phyloP scores from a whole-genome alignment of 2,797 vertebrate genomes.

The Pogoniulus pusillus region DNA sequence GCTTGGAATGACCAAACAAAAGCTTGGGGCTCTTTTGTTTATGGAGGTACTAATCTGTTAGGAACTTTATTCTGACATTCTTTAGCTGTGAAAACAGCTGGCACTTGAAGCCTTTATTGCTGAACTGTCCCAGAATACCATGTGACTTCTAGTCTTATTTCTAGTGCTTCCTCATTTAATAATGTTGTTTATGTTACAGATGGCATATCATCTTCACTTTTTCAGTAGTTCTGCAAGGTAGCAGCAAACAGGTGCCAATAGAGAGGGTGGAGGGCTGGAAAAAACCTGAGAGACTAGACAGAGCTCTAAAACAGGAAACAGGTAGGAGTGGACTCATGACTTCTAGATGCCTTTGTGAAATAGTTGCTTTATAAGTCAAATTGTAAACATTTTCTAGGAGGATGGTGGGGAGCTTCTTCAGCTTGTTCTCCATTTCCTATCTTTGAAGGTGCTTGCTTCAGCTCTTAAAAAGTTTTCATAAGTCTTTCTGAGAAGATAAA shows the following conservation, averaged over 20 bases:
- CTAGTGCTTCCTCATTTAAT: background rate
- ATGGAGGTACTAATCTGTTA: background rate
- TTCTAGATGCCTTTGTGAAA: background rate
- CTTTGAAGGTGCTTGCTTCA: background rate
- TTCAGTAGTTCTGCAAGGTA: background rate
- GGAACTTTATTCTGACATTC: background rate
- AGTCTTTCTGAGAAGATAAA: background rate
- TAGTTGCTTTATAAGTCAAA: background rate
- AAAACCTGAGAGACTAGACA: background rate
- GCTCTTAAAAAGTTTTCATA: background rate
- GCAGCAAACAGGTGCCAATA: background rate
- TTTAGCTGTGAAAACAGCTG: background rate
- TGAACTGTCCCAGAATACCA: background rate
- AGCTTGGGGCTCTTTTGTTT: background rate
- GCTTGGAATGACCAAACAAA: background rate
- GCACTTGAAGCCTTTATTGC: background rate
- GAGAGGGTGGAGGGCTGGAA: background rate
- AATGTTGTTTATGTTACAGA: background rate
- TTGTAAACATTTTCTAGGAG: background rate
- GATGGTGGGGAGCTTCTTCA: background rate
- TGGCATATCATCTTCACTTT: background rate
- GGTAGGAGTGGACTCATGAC: background rate
- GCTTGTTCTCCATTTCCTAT: background rate
- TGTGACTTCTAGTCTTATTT: background rate
- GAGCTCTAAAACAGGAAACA: background rate